phyloP scores from a whole-genome alignment of 2,888 invertebrate genomes.

The Drosophila mercatorum region DNA sequence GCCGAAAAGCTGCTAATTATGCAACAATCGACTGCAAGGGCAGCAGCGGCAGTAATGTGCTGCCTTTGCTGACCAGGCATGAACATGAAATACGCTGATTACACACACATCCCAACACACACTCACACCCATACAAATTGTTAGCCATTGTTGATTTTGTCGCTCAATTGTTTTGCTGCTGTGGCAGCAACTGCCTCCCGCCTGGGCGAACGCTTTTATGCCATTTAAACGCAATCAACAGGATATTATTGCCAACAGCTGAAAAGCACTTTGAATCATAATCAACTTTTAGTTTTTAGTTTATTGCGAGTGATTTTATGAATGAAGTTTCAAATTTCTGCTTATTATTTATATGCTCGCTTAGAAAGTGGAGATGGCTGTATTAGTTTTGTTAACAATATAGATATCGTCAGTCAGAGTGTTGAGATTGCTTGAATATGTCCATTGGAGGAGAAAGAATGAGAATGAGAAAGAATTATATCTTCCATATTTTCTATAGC shows the following conservation, averaged over 20 bases:
- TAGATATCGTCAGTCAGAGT: too few species aligned
- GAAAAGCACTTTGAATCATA: constrained; percentile 11
- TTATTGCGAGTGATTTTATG: not conserved
- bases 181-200: constrained; percentile 10
- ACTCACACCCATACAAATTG: constrained; percentile 20
- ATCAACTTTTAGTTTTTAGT: not conserved
- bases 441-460: too few species aligned
- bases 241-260: constrained; percentile 37
- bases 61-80: constrained; percentile 46
- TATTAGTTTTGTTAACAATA: not conserved
- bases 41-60: constrained; percentile 4
- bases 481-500: too few species aligned
- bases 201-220: constrained; percentile 33
- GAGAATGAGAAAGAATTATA: too few species aligned
- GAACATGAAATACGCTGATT: constrained; percentile 52
- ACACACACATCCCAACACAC: constrained; percentile 25
- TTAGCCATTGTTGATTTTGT: constrained; percentile 30
- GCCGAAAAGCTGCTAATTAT: constrained; percentile 55
- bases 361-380: not conserved
- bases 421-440: too few species aligned
- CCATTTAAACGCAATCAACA: constrained; percentile 60
- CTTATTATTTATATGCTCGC: not conserved
- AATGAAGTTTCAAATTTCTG: not conserved
- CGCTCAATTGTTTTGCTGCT: constrained; percentile 50
- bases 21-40: constrained; percentile 48